Base-by-base conservation (phyloP, 1,140 invertebrate genomes). In the Luehdorfia chinensis region DNA sequence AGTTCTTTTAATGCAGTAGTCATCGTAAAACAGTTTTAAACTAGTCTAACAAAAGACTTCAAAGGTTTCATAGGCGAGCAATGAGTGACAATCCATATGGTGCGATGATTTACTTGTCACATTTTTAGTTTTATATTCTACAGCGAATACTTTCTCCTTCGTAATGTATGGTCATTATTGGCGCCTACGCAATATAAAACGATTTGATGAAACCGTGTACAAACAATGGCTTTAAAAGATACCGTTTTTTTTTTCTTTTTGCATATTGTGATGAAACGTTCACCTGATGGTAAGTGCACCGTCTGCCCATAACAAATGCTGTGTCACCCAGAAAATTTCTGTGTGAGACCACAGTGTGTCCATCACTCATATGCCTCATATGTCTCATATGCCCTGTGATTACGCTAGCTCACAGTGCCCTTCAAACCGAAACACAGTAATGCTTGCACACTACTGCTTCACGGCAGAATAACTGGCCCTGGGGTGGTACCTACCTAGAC, bases 41-140 rank as follows among this genome's bases (percentile, higher is more conserved):
- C 56, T 58, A 51, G 47, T 74, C 57, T 48, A 68, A 80, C 76
- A 78, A 81, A 75, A 80, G 76, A 83, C 76, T 72, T 85, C 81
- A 83, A 85, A 83, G 65, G 52, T 64, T 74, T 74, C 63, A 62
- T 58, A 66, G 63, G 63, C 57, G 57, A 27, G 33, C 37, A 58
- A 53, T 54, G 54, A 61, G 59, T 73, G 68, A 70, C 67, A 72
- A 72, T 78, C 75, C 78, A 83, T 79, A 81, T 80, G 78, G 76
- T 47, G 55, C 7, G 47, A 65, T 70, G 57, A 64, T 62, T 76
- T 68, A 65, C 39, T 66, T 73, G 62, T 74, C 74, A 70, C 71
- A 71, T 71, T 71, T 74, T 70, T 66, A 75, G 66, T 68, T 81
- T 75, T 74, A 75, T 60, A 64, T 66, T 71, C 54, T 50, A 46